phyloP scores from a whole-genome alignment of 1,140 invertebrate species.

The Amyelois transitella region DNA sequence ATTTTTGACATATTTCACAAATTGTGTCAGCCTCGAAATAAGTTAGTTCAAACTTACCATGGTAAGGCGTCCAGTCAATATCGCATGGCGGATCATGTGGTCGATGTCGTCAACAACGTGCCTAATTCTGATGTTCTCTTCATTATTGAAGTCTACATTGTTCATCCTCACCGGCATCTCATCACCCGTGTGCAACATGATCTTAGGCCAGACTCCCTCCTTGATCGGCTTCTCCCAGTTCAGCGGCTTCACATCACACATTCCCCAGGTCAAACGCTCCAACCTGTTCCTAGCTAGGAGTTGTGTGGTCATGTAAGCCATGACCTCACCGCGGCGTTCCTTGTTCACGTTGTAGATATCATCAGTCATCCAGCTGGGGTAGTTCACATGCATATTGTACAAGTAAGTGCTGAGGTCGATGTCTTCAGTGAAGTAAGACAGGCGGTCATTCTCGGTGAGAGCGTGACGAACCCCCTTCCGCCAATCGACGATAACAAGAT shows the following conservation, averaged over 20 bases:
- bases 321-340: conserved; percentile 78
- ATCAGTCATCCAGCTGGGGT: conserved; percentile 79
- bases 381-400: conserved; percentile 81
- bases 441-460: conserved; percentile 55
- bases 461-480: conserved; percentile 52
- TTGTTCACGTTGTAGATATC: conserved; percentile 75
- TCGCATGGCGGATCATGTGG: conserved; percentile 77
- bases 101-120: conserved; percentile 73
- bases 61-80: conserved; percentile 77
- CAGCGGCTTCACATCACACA: conserved; percentile 77
- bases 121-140: conserved; percentile 58
- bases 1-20: not conserved
- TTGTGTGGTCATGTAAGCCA: conserved; percentile 76
- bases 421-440: conserved; percentile 83
- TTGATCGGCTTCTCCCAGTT: conserved; percentile 67
- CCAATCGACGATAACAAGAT: conserved; percentile 60
- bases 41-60: conserved; percentile 50
- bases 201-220: conserved; percentile 77
- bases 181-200: conserved; percentile 78
- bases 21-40: too few species aligned
- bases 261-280: conserved; percentile 77
- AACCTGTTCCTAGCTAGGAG: conserved; percentile 79
- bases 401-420: conserved; percentile 81
- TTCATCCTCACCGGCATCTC: conserved; percentile 78
- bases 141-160: conserved; percentile 73